Base-by-base conservation (phyloP, 2,797 vertebrate species). In the Lagodon rhomboides region DNA sequence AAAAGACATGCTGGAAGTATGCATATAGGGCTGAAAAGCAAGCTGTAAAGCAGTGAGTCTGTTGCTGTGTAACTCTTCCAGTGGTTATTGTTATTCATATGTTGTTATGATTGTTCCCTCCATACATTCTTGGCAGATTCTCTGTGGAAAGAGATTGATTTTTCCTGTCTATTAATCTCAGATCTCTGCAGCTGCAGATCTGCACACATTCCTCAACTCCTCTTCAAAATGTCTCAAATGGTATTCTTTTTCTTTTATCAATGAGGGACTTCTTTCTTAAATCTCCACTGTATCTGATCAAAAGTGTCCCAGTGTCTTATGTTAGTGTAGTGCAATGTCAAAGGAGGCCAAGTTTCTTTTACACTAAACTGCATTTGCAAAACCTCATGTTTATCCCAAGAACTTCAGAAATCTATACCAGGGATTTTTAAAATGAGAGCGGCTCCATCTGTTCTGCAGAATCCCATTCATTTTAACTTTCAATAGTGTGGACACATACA, bases 171-270 rank as follows among this genome's bases (percentile, higher is more conserved):
- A 51, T 64, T 61, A 20, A 72, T 54, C 53, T 71, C 22, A 61
- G 16, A 68, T 65, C 47, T 30, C 53, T 56, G 63, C 71, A 75
- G 67, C 60, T 74, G 47, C 62, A 68, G 15, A 17, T 77, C 23
- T 68, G 17, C 6, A 67, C 51, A 23, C 18, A 15, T 34, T 1
- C 49, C 43, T n/a, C 20, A 38, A 38, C 58, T 73, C 43, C 20
- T 55, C 4, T 51, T 74, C 44, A 59, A 58, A 64, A 53, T 53
- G 8, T 55, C 18, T 51, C 22, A 5, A 55, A 22, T 43, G 1
- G 15, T 41, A 47, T 46, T 38, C 4, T 27, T 27, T 38, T 38
- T 38, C 9, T 61, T 73, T 12, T 11, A 73, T 25, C 18, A 55
- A 50, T 27, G n/a, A 43, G 15, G n/a, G 1, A 16, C 7, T 2